phyloP scores from a whole-genome alignment of 2,797 vertebrate genomes.

The Aeoliscus strigatus region DNA sequence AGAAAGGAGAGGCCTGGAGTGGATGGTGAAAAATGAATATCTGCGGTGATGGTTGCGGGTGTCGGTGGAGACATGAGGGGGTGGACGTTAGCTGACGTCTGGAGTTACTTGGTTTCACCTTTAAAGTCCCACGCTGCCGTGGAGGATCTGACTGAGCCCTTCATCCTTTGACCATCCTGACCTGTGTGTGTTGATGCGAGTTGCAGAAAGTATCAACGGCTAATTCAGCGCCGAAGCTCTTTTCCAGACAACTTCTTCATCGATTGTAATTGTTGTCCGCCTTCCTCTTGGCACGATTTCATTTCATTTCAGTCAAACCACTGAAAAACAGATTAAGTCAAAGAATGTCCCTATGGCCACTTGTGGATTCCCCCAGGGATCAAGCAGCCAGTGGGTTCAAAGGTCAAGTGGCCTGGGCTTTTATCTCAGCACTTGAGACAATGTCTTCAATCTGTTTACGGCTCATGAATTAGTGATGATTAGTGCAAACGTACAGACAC shows the following conservation, averaged over 20 bases:
- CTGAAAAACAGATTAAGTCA: constrained; percentile 10
- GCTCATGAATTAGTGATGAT: neutral
- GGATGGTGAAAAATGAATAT: constrained; percentile 55
- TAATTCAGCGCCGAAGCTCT: neutral
- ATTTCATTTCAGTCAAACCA: constrained; percentile 2
- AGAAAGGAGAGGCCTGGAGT: constrained; percentile 44
- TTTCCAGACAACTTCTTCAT: neutral
- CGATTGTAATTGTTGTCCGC: constrained; percentile 6
- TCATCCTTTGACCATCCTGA: constrained; percentile 17
- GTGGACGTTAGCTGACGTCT: constrained; percentile 30
- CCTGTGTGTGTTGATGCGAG: no score
- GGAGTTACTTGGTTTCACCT: constrained; percentile 38
- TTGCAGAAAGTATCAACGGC: neutral
- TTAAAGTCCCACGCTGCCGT: constrained; percentile 12
- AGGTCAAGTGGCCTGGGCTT: constrained; percentile 13
- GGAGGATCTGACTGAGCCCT: constrained; percentile 25
- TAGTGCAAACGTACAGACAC: neutral
- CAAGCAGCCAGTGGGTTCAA: constrained; percentile 12
- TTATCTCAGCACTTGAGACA: neutral
- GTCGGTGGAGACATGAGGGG: constrained; percentile 54
- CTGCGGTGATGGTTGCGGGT: constrained; percentile 52
- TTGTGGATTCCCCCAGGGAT: constrained; percentile 15
- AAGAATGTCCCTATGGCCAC: neutral
- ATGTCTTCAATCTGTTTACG: constrained; percentile 1
- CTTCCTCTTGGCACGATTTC: neutral